Base-by-base conservation (phyloP, 1,140 invertebrate genomes). In the Dendroctonus ponderosae region DNA sequence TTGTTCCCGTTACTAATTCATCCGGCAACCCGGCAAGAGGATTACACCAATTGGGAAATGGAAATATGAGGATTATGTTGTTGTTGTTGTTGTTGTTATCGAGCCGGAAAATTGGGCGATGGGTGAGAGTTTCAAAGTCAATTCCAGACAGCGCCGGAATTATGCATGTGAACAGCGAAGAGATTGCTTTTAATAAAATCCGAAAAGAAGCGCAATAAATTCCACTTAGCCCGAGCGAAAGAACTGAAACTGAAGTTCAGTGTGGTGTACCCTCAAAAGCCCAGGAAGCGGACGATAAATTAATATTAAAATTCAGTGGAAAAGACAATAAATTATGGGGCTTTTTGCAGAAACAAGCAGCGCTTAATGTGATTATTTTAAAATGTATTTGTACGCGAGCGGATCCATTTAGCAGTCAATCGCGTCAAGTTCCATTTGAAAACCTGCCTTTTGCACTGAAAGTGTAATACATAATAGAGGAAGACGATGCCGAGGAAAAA, bases 21-120 rank as follows among this genome's bases (percentile, higher is more conserved):
- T 38, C 48, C 49, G 61, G 49, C 54, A 54, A 63, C 39, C 51
- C 61, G 61, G 54, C 61, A 63, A 63, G 61, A 42, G 51, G 51
- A 63, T 63, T 63, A 63, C 61, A 26, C 42, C 61, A 63, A 54
- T 63, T 42, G 8, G 50, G 42, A 43, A 63, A 63, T 46, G 26
- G 26, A 46, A 11, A 49, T 63, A 63, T 63, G 51, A 42, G 50
- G 61, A 63, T 41, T 54, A 26, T 12, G 50, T 15, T 26, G 26
- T 26, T 26, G 26, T 26, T 26, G 26, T 26, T 26, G 26, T 26
- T 26, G 26, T 26, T 26, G 26, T 2, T 26, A 26, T 26, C 26
- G 26, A 26, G 26, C 26, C 26, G 26, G 26, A 26, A 26, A 1
- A 26, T 26, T 26, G 26, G 26, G 26, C 26, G 26, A 26, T 26